Base-by-base conservation (phyloP, 53 echinoderm and acorn worm genomes). In the Mesocentrotus franciscanus region DNA sequence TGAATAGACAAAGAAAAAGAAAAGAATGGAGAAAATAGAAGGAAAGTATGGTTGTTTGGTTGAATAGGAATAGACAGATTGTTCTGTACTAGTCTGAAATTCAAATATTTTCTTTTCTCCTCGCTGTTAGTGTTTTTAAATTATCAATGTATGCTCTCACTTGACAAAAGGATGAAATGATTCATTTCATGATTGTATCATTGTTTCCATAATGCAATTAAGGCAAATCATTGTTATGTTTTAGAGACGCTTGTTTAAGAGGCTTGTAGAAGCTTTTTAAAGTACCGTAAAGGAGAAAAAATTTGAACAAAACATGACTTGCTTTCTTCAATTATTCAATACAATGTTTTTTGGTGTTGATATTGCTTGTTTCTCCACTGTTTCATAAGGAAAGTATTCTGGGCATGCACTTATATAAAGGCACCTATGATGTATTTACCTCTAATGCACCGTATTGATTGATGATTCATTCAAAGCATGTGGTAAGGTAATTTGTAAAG, bases 401-500 rank as follows among this genome's bases (percentile, higher is more conserved):
- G 6, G 17, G 78, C 78, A 78, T 78, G 78, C 3, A 78, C 64
- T 64, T 64, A 18, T 18, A 61, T 39, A 49, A 64, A 64, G 20
- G 64, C 16, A 15, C 16, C 64, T 1, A 1, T 18, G 64, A 16
- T 64, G 16, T 16, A 5, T 64, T 18, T 64, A 11, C 35, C 15
- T 11, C 2, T 22, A n/a, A 26, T 78, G 15, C 12, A 35, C 4
- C 35, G 78, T 78, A 78, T 78, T 78, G 78, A 78, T 78, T 78
- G 78, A 78, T 78, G 78, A 78, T 35, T 78, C 78, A 78, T 78
- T 33, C 34, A 34, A 16, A 32, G 34, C 33, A 78, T 78, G 78
- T 78, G 78, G 13, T 32, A 78, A 78, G 78, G 78, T n/a, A 78
- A 78, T 78, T 78, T 78, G 33, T 76, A 78, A 78, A 33, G 33